Base-by-base conservation (phyloP, 2,888 invertebrate species). In the Parnassius mnemosyne region DNA sequence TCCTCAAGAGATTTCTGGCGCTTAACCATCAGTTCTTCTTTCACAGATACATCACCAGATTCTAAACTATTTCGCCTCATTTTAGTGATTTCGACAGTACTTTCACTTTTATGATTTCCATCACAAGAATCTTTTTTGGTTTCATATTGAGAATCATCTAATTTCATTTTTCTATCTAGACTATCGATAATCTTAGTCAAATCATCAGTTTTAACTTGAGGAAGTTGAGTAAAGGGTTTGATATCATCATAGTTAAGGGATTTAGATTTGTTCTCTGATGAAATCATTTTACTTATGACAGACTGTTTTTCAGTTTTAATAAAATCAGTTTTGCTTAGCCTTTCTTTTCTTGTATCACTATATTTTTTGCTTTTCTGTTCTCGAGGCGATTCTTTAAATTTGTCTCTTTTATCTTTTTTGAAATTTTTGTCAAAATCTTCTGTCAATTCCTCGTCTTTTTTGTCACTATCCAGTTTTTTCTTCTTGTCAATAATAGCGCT, bases 1-100 rank as follows among this genome's bases (percentile, higher is more conserved):
- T 93, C 93, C 63, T 93, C 93, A 25, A 93, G 80, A 53, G 93
- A 93, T 66, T 92, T 93, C 69, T 93, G 93, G 63, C 93, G 86
- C 66, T 88, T 89, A 12, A 93, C 78, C 44, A 75, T 78, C 60
- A 75, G 71, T 3, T 90, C 92, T 41, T 85, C 85, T 64, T 80
- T 84, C n/a, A 69, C 50, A 11, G 75, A 68, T 34, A 75, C 64
- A 63, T 87, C 89, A 49, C 79, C 78, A n/a, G 85, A 87, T 13
- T 88, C 92, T 50, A 87, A 70, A 69, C 92, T 92, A 66, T 82
- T 87, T 60, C 89, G 82, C 64, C 92, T 81, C 56, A 80, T 69
- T 68, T 81, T 84, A 20, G 79, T 62, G 51, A 75, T 65, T 53
- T 70, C 71, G 47, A 71, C 54, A 42, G 63, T 50, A 16, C 68